Evolutionary conservation across 92 coral and sea anemone genomes (phyloP).

Genomic region (Heteractis magnifica): DNA sequence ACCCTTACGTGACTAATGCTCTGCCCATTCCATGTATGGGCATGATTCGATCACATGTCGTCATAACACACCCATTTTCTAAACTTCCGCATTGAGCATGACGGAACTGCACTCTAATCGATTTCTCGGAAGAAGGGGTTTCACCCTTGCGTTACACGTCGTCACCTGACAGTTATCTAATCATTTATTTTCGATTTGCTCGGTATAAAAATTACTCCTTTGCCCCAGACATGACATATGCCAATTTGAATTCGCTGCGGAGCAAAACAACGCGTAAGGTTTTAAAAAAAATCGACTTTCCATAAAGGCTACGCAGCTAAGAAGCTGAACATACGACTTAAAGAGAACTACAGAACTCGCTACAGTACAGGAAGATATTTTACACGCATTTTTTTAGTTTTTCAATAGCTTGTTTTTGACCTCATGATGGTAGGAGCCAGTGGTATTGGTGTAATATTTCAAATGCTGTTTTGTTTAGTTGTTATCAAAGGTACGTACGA

Average conservation of each 20-base stretch:
- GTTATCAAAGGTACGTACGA: background rate
- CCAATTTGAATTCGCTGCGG: constrained; percentile 3
- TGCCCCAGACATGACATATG: background rate
- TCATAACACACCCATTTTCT: constrained; percentile 15
- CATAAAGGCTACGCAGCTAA: background rate
- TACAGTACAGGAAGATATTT: background rate
- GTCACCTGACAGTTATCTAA: constrained; percentile 12
- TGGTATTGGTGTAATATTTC: background rate
- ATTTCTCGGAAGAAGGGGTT: constrained; percentile 4
- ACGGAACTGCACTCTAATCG: constrained; percentile 18
- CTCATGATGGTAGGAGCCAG: background rate
- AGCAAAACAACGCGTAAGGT: background rate
- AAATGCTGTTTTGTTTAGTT: background rate
- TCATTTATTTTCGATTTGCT: constrained; percentile 3
- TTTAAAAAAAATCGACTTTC: background rate
- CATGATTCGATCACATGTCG: background rate
- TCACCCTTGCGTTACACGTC: constrained; percentile 24
- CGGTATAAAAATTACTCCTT: constrained; percentile 5
- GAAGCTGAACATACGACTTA: background rate
- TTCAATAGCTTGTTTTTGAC: background rate
- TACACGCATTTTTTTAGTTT: background rate
- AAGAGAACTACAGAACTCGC: background rate
- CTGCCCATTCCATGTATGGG: background rate
- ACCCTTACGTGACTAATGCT: background rate
- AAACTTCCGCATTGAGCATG: constrained; percentile 25